Evolutionary conservation across 2,113 vertebrate species (phyloP).

Genomic region (Fukomys damarensis): DNA sequence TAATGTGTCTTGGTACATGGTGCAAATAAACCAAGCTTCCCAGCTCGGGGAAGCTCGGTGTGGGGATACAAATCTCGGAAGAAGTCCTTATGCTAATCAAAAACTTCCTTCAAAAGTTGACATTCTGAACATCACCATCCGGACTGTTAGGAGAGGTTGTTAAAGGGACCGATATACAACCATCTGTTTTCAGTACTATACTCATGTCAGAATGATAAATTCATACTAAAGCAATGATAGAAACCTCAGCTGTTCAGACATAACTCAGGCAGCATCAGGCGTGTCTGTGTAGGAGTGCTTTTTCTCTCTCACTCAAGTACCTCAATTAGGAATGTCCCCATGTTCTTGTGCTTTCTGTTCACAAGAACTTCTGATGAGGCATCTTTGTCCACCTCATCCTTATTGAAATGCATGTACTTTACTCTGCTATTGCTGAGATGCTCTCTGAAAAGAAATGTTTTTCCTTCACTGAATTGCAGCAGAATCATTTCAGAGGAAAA

Average conservation of each 20-base stretch:
- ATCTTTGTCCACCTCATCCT: not conserved
- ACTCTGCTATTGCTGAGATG: not conserved
- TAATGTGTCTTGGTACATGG: not conserved
- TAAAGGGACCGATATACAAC: not conserved
- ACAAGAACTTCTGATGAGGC: not conserved
- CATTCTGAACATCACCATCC: not conserved
- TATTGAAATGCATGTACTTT: not conserved
- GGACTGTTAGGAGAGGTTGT: not conserved
- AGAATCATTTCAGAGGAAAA: not conserved
- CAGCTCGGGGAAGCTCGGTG: not conserved
- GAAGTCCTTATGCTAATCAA: slow-evolving; percentile 10
- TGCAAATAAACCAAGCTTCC: not conserved
- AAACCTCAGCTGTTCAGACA: not conserved
- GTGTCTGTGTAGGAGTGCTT: not conserved
- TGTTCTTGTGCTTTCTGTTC: not conserved
- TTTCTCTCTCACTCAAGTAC: not conserved
- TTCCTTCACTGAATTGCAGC: not conserved
- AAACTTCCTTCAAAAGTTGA: not conserved
- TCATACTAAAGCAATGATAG: not conserved
- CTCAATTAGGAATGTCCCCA: not conserved
- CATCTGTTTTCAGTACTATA: not conserved
- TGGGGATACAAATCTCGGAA: not conserved
- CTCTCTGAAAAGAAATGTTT: not conserved
- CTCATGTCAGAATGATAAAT: not conserved
- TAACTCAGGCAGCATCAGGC: not conserved